These are phyloP conservation scores for Metopolophium dirhodum DNA, from an alignment of 1,140 invertebrate genomes.

Conservation along the genomic window DNA sequence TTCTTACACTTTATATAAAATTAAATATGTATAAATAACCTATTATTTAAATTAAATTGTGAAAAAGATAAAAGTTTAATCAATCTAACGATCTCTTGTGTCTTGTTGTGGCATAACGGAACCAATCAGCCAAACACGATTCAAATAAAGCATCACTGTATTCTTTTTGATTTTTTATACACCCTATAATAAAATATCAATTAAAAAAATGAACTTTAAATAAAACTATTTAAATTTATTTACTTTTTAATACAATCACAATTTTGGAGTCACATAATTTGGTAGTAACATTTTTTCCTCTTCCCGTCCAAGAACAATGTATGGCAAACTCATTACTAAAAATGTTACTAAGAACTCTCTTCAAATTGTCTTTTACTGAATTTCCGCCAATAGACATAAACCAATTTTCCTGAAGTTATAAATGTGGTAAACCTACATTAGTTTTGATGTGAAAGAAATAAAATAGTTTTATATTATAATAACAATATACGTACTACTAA, in stretches of 20 bases:
- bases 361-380: neutral
- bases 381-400: conserved; percentile 16
- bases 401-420: neutral
- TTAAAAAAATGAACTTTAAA: neutral
- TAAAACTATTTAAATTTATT: conserved; percentile 16
- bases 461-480: neutral
- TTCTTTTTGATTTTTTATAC: neutral
- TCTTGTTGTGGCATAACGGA: conserved; percentile 24
- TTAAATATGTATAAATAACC: too few species aligned
- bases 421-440: neutral
- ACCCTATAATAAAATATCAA: neutral
- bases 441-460: neutral
- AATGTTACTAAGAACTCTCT: neutral
- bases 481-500: neutral
- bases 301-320: neutral
- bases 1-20: too few species aligned
- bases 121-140: neutral
- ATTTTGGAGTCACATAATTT: conserved; percentile 24
- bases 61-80: neutral
- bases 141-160: conserved; percentile 17
- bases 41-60: too few species aligned
- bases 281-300: conserved; percentile 13
- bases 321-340: conserved; percentile 13
- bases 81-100: conserved; percentile 10
- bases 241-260: conserved; percentile 6